Evolutionary conservation across 2,113 vertebrate species (phyloP).

Genomic region (Acanthisitta chloris): DNA sequence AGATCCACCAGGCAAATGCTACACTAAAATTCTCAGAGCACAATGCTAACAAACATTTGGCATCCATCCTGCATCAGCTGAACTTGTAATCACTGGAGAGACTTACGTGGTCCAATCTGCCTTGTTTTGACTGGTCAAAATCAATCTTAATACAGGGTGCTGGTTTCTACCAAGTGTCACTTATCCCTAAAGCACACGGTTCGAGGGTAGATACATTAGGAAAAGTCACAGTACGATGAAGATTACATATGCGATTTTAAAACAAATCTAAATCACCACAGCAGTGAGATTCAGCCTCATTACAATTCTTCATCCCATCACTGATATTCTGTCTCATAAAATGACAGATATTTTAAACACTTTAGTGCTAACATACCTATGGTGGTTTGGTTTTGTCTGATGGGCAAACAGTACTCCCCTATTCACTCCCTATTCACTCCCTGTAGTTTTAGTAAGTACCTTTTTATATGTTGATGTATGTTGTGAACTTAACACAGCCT

Average conservation of each 20-base stretch:
- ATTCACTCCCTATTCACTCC: background rate
- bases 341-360: background rate
- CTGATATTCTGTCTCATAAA: background rate
- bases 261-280: background rate
- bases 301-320: background rate
- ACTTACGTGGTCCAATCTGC: conserved; percentile 14
- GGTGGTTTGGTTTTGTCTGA: background rate
- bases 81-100: background rate
- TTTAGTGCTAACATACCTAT: background rate
- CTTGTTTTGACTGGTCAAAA: background rate
- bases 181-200: background rate
- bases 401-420: background rate
- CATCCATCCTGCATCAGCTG: conserved; percentile 17
- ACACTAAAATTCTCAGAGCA: background rate
- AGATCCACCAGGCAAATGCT: background rate
- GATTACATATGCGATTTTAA: background rate
- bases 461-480: background rate
- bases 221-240: background rate
- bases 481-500: background rate
- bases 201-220: background rate
- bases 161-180: conserved; percentile 19
- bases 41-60: background rate
- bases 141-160: background rate
- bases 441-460: background rate
- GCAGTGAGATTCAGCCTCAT: background rate